Base-by-base conservation (phyloP, 2,797 vertebrate genomes). In the Triplophysa yarkandensis region DNA sequence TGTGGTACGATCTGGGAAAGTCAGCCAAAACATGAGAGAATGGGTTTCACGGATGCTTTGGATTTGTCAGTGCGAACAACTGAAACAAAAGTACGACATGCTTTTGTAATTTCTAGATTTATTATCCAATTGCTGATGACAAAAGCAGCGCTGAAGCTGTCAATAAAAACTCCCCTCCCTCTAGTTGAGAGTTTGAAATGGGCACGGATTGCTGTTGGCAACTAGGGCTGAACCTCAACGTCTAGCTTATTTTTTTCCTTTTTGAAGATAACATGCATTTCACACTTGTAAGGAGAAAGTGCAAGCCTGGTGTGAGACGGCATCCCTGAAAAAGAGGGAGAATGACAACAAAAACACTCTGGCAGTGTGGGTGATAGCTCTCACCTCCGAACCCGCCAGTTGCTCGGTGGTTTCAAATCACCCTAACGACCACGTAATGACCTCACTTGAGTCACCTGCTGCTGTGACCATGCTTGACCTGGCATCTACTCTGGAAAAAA, bases 381-480 rank as follows among this genome's bases (percentile, higher is more conserved):
- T 89, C 87, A 88, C 89, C 89, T 90, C 87, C 83, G 82, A 80
- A 69, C 87, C 81, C 90, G 88, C 88, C 89, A 89, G 90, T 91
- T 91, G 91, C 88, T 90, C 80, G 0, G 28, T 84, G 81, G 87
- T 90, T 87, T 92, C 88, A 90, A 80, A 83, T 81, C 84, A 81
- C 87, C 79, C 83, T 86, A 82, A 83, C 87, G 89, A 90, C 90
- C 91, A 91, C 83, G 84, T 90, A 84, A 80, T 87, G 84, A 86
- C 81, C 82, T 84, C 83, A 88, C 85, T 86, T 82, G 54, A 90
- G 87, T 93, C 91, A 93, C 92, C 92, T 93, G 92, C 91, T 91
- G 89, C 86, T 88, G 88, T 77, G 85, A 90, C 90, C 90, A 88
- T 86, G 84, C 84, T 83, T 91, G 90, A 92, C 90, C 90, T 88